phyloP scores from a whole-genome alignment of 64 coral and sea anemone genomes.

The Anthopleura sola region DNA sequence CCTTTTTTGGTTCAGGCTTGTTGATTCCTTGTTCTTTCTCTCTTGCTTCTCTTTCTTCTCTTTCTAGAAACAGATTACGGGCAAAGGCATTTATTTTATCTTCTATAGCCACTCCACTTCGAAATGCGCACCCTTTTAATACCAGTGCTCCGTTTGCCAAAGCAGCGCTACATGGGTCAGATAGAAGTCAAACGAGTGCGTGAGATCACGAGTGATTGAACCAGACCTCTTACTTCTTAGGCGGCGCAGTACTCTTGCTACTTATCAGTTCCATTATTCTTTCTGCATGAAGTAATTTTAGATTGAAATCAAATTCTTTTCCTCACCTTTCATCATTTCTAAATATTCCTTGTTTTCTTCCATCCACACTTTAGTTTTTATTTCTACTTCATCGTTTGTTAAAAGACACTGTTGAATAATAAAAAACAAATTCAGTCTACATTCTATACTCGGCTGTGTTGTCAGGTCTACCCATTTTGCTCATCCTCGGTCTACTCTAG shows the following conservation, averaged over 20 bases:
- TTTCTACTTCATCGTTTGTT: conserved; percentile 76
- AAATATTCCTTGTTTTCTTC: conserved; percentile 98
- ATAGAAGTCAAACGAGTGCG: too few species aligned
- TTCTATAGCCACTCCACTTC: background rate
- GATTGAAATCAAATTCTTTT: background rate
- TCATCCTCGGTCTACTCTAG: background rate
- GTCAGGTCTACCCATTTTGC: too few species aligned
- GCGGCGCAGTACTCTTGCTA: too few species aligned
- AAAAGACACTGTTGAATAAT: conserved; percentile 57
- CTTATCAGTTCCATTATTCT: too few species aligned
- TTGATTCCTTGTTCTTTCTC: conserved; percentile 83
- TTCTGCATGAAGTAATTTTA: background rate
- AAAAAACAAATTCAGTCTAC: background rate
- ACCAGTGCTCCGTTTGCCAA: too few species aligned
- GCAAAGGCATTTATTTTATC: background rate
- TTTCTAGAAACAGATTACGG: conserved; percentile 40
- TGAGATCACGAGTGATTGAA: too few species aligned
- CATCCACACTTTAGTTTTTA: conserved; percentile 99
- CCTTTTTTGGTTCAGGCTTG: conserved; percentile 89
- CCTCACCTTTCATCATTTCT: conserved; percentile 85
- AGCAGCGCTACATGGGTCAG: too few species aligned
- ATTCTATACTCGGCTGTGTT: background rate
- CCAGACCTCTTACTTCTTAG: too few species aligned
- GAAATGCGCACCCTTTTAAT: too few species aligned
- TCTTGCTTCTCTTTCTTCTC: conserved; percentile 84